These are phyloP conservation scores for Euzetes globulus DNA, from an alignment of 2,888 invertebrate genomes.

Conservation along the genomic window DNA sequence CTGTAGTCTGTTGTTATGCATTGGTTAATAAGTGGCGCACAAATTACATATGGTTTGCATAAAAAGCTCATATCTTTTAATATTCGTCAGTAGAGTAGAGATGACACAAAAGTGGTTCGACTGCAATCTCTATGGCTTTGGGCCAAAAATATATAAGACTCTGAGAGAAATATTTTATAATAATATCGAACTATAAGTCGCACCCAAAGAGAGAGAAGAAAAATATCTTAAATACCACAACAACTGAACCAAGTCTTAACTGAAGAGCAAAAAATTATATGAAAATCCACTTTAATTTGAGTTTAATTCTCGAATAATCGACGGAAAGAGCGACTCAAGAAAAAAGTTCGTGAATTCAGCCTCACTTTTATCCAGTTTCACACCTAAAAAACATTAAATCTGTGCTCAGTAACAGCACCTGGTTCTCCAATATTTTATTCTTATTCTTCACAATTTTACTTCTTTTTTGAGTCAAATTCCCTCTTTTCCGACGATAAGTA, in stretches of 20 bases:
- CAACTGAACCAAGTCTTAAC: not conserved
- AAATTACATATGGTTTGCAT: slow-evolving; percentile 14
- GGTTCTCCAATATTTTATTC: not conserved
- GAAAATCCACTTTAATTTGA: not conserved
- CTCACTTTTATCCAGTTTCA: slow-evolving; percentile 4
- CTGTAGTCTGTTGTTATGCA: slow-evolving; percentile 9
- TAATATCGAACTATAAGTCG: not conserved
- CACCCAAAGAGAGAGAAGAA: not conserved
- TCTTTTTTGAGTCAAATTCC: not conserved
- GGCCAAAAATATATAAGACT: not conserved
- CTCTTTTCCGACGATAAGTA: not conserved
- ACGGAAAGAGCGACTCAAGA: not conserved
- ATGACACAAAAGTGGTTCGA: not conserved
- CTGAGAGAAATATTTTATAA: not conserved
- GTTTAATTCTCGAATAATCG: not conserved
- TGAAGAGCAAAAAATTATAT: not conserved
- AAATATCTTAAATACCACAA: too few relatives aligned
- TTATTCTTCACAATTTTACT: not conserved
- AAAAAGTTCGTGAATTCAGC: not conserved
- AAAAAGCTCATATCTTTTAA: slow-evolving; percentile 10
- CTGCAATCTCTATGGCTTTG: slow-evolving; percentile 5
- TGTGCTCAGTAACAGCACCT: not conserved
- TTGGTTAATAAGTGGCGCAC: slow-evolving; percentile 7
- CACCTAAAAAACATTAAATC: not conserved
- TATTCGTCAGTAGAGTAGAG: not conserved